Evolutionary conservation across 2,113 vertebrate genomes (phyloP).

Genomic region (Stigmatopora argus): DNA sequence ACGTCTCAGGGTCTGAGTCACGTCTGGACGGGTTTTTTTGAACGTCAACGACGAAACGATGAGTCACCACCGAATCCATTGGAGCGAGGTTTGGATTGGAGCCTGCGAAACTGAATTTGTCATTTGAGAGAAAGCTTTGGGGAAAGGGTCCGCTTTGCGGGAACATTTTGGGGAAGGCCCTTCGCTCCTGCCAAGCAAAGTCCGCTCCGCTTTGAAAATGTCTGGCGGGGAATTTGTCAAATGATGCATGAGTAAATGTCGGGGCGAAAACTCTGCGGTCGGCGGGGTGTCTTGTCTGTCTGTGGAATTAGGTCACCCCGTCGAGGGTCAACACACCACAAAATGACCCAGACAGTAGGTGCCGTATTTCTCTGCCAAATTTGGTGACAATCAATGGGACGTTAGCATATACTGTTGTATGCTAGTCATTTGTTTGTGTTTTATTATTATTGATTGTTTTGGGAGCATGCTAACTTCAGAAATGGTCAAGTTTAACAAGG

Average conservation of each 20-base stretch:
- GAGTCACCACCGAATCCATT: not conserved
- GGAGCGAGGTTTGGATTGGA: not conserved
- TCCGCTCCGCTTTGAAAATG: not conserved
- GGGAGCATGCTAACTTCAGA: too few species aligned
- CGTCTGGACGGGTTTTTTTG: not conserved
- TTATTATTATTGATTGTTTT: too few species aligned
- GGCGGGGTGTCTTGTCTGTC: conserved; percentile 35
- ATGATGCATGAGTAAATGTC: not conserved
- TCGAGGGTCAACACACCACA: conserved; percentile 63
- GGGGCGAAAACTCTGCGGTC: conserved; percentile 19
- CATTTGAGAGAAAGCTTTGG: not conserved
- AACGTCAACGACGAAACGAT: not conserved
- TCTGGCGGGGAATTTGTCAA: not conserved
- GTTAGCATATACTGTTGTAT: too few species aligned
- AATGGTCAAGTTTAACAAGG: too few species aligned
- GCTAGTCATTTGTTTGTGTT: too few species aligned
- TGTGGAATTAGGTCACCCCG: conserved; percentile 64
- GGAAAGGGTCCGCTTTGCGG: not conserved
- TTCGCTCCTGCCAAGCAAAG: not conserved
- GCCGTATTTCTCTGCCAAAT: too few species aligned
- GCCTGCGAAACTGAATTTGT: not conserved
- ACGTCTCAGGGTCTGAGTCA: not conserved
- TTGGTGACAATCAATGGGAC: too few species aligned
- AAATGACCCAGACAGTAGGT: conserved; percentile 39
- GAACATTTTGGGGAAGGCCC: not conserved